Base-by-base conservation (phyloP, 2,113 vertebrate genomes). In the Nyctereutes procyonoides region DNA sequence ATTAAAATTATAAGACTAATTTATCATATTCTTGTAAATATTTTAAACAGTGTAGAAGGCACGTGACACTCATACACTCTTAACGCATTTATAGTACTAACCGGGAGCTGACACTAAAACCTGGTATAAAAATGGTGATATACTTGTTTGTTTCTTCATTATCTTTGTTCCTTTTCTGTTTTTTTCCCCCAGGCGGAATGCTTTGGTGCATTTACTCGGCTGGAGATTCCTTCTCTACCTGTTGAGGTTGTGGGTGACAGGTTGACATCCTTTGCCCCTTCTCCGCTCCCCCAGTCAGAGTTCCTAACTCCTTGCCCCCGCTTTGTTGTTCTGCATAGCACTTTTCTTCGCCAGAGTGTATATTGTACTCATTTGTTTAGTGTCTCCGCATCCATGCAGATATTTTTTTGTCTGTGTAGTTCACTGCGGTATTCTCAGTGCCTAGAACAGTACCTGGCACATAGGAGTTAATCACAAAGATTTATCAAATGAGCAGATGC, bases 41-140 rank as follows among this genome's bases (percentile, higher is more conserved):
- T 89, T 98, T 96, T 94, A 97, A 93, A 92, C 35, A 60, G 20
- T 67, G 82, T 67, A 73, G 82, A 82, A 97, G 86, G 58, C 60
- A 94, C 80, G 71, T 13, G 88, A 26, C 0, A 17, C 30, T 94
- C 71, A 71, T 58, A 67, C 24, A 88, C 43, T 80, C 67, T 88
- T 88, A 88, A 90, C 35, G 5, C 48, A 17, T 53, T 92, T 92
- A 58, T 1, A 53, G 56, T 82, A 87, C 58, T 93, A 84, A 67
- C 93, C 76, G 90, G 67, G 55, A 67, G 6, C 65, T 97, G 65
- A 86, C 30, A 90, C 3, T 14, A 92, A 92, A 90, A 67, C 24
- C 8, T 83, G 56, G 16, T 43, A 51, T 62, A 53, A 43, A 96
- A 82, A 80, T 63, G 48, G 15, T 30, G 90, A 80, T 92, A 51